phyloP scores from a whole-genome alignment of 2,113 vertebrate genomes.

The Danionella cerebrum region DNA sequence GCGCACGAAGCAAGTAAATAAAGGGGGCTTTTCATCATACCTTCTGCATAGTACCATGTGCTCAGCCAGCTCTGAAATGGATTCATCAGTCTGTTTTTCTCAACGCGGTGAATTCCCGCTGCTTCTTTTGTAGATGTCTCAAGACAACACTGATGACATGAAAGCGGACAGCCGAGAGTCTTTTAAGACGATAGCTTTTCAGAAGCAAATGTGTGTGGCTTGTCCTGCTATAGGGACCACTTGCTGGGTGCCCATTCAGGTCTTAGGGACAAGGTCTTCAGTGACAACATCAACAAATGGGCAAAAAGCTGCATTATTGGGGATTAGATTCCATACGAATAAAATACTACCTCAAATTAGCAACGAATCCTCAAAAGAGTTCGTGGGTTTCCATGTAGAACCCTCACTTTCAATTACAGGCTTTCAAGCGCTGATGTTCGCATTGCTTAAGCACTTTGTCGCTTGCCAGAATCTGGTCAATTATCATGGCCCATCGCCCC shows the following conservation, averaged over 20 bases:
- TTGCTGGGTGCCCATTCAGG: constrained; percentile 70
- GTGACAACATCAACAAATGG: constrained; percentile 83
- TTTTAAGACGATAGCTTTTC: constrained; percentile 84
- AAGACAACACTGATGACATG: constrained; percentile 67
- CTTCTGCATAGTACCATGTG: constrained; percentile 74
- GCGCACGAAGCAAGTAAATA: constrained; percentile 65
- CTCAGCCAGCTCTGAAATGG: constrained; percentile 79
- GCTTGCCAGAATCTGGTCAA: constrained; percentile 49
- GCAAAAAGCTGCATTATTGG: constrained; percentile 65
- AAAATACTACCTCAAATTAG: constrained; percentile 71
- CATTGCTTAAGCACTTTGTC: constrained; percentile 63
- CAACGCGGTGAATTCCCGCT: constrained; percentile 67
- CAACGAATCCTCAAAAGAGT: constrained; percentile 63
- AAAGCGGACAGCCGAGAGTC: constrained; percentile 77
- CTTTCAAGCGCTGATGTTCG: constrained; percentile 54
- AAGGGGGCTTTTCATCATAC: constrained; percentile 62
- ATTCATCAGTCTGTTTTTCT: constrained; percentile 73
- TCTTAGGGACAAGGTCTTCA: constrained; percentile 63
- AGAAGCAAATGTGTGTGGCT: constrained; percentile 73
- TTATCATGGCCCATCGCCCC: constrained; percentile 50
- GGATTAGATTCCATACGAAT: constrained; percentile 61
- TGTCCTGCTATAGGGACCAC: constrained; percentile 69
- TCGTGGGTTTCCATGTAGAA: constrained; percentile 52
- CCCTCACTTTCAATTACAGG: constrained; percentile 70
- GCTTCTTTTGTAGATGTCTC: constrained; percentile 66